Conservation (phyloP, 2,888 invertebrate species). For the Drosophila picticornis region DNA sequence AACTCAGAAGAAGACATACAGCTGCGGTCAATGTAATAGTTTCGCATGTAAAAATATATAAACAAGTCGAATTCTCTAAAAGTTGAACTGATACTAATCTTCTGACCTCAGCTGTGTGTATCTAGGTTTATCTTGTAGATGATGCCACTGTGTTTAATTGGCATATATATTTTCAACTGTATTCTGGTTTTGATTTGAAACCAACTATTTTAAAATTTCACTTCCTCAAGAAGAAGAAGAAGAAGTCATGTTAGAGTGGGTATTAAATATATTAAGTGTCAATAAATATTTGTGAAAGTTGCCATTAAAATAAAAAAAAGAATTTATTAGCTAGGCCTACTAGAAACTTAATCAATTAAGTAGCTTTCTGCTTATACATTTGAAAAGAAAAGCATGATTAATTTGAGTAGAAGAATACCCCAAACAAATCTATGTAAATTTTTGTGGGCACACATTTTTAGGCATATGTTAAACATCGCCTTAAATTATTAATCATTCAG, state of each 20-base stretch:
- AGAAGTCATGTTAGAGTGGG: not conserved
- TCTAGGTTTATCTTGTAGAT: not conserved
- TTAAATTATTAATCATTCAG: constrained; percentile 1
- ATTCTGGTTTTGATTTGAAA: not conserved
- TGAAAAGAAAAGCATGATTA: not conserved
- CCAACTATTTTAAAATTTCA: not conserved
- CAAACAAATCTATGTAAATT: not conserved
- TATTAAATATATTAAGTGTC: not conserved
- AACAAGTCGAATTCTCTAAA: not conserved
- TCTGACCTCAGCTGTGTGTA: not conserved
- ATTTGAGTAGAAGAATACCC: not conserved
- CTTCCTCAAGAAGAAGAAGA: not conserved
- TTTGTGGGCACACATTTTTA: not conserved
- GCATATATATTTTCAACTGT: not conserved
- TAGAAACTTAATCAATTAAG: not conserved
- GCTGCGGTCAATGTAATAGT: constrained; percentile 1
- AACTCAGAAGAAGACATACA: constrained; percentile 19
- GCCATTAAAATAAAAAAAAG: not conserved
- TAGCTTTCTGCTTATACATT: not conserved
- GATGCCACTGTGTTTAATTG: not conserved
- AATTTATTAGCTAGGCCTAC: not conserved
- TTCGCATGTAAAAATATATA: not conserved
- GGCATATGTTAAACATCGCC: not conserved
- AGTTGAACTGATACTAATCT: not conserved
- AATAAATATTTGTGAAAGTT: not conserved